Conservation (phyloP, 2,113 vertebrate genomes). For the Monarcha castaneiventris region DNA sequence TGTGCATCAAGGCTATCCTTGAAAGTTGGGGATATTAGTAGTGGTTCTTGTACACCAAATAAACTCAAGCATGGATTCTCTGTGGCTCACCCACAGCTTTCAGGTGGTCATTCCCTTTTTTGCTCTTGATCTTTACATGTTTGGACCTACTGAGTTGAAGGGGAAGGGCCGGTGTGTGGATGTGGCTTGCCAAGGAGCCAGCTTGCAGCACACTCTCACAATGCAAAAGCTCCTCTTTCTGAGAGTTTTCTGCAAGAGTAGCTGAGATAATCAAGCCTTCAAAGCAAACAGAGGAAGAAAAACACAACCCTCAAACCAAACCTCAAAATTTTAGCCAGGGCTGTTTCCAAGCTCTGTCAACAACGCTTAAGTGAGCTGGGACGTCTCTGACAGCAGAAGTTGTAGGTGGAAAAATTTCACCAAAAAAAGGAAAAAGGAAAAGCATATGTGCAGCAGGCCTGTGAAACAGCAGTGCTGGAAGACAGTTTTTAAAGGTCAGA, state of each 20-base stretch:
- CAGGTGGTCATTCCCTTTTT: background rate
- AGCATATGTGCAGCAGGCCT: background rate
- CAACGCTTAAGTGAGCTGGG: background rate
- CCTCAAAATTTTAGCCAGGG: background rate
- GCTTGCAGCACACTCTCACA: accelerated
- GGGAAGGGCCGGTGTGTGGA: background rate
- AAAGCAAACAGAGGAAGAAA: background rate
- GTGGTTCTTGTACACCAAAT: background rate
- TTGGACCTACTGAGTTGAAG: background rate
- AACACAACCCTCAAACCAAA: background rate
- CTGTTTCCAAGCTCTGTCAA: background rate
- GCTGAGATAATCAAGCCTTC: background rate
- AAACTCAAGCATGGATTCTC: background rate
- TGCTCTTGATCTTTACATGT: accelerated
- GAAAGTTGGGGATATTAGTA: background rate
- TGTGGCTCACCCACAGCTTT: background rate
- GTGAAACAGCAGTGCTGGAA: background rate
- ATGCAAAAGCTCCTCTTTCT: background rate
- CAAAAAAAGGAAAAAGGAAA: background rate
- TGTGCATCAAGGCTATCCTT: background rate
- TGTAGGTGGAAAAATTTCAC: background rate
- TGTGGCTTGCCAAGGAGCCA: background rate
- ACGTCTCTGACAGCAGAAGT: background rate
- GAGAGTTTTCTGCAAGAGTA: background rate
- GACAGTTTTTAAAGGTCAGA: slow-evolving; percentile 51